Evolutionary conservation across 2,888 invertebrate species (phyloP).

Genomic region (Cylindroiulus punctatus): DNA sequence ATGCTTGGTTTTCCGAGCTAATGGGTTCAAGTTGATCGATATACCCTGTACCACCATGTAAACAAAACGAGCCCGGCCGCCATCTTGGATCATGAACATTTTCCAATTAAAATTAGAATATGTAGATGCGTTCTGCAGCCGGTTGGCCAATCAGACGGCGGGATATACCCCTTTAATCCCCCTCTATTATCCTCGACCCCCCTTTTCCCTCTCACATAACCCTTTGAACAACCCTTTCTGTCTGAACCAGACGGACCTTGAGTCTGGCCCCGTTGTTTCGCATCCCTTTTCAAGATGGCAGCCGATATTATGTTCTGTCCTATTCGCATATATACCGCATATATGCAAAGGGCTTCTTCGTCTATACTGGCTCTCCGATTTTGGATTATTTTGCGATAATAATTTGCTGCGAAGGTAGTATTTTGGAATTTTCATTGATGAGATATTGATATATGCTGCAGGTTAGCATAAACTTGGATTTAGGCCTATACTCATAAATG

Average conservation of each 20-base stretch:
- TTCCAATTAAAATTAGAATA: slow-evolving; percentile 31
- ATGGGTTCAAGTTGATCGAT: not conserved
- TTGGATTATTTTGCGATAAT: not conserved
- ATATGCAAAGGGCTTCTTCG: not conserved
- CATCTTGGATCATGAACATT: not conserved
- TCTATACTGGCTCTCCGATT: not conserved
- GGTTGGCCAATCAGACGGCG: not conserved
- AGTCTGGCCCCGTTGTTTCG: not conserved
- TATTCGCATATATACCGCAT: not conserved
- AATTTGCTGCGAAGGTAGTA: not conserved
- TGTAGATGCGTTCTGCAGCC: not conserved
- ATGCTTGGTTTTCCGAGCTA: too few relatives aligned
- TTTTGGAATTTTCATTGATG: too few relatives aligned
- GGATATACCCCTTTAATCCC: slow-evolving; percentile 22
- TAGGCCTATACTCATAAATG: too few relatives aligned
- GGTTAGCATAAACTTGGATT: too few relatives aligned
- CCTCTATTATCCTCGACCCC: not conserved
- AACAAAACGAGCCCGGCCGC: not conserved
- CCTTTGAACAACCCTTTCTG: slow-evolving; percentile 35
- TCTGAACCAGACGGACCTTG: slow-evolving; percentile 30
- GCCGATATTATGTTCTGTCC: not conserved
- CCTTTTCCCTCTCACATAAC: not conserved
- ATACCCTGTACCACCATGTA: not conserved
- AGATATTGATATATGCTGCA: not conserved
- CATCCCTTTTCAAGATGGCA: not conserved